These are phyloP conservation scores for Pogonus chalceus DNA, from an alignment of 1,140 invertebrate genomes.

Conservation along the genomic window DNA sequence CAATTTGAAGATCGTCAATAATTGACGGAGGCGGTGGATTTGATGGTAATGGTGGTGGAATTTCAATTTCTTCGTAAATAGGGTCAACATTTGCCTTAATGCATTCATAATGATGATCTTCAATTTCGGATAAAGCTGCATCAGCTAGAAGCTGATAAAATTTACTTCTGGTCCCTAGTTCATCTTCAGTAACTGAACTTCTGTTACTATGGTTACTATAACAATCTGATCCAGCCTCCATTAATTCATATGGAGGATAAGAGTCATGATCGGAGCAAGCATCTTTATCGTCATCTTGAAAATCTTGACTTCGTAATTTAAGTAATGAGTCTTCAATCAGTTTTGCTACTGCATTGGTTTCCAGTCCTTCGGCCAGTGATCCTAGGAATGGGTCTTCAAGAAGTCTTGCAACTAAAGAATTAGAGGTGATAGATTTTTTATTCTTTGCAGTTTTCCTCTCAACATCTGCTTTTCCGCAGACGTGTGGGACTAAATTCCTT, in stretches of 20 bases:
- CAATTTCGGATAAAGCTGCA: constrained; percentile 44
- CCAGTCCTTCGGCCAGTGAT: constrained; percentile 47
- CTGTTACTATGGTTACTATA: constrained; percentile 44
- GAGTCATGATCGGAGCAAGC: constrained; percentile 40
- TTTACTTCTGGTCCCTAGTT: constrained; percentile 45
- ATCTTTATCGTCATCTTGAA: constrained; percentile 41
- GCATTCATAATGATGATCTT: constrained; percentile 67
- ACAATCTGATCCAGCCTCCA: constrained; percentile 49
- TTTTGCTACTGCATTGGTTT: constrained; percentile 45
- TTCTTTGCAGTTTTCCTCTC: constrained; percentile 14
- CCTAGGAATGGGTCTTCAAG: constrained; percentile 49
- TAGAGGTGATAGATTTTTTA: constrained; percentile 2
- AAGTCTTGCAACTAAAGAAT: constrained; percentile 42
- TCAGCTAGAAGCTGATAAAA: constrained; percentile 59
- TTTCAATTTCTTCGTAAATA: constrained; percentile 82
- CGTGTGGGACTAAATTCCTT: constrained; percentile 57
- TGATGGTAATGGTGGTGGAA: constrained; percentile 63
- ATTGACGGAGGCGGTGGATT: constrained; percentile 56
- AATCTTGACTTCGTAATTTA: constrained; percentile 36
- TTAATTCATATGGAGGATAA: constrained; percentile 40
- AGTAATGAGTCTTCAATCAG: constrained; percentile 53
- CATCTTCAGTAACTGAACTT: constrained; percentile 45
- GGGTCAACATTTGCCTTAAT: constrained; percentile 64
- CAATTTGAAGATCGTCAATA: constrained; percentile 44
- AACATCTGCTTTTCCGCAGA: constrained; percentile 48